Evolutionary conservation across 2,113 vertebrate species (phyloP).

Genomic region (Psophia crepitans): DNA sequence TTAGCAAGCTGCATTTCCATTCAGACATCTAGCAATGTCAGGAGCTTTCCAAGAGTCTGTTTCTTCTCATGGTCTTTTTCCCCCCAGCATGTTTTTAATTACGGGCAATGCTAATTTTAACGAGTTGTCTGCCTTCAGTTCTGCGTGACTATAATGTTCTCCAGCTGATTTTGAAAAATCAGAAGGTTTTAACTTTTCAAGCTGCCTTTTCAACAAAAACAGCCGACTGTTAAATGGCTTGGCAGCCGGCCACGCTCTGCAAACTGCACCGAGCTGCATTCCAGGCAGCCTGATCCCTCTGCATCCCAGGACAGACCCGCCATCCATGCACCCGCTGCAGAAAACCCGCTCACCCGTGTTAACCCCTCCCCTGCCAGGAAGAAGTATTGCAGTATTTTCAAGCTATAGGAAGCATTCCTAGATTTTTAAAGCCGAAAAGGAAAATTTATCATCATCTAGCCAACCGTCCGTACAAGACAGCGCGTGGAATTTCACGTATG

Average conservation of each 20-base stretch:
- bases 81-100: conserved; percentile 58
- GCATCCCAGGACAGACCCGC: background rate
- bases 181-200: conserved; percentile 65
- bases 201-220: conserved; percentile 41
- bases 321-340: background rate
- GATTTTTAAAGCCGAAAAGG: background rate
- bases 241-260: background rate
- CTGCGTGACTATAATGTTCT: conserved; percentile 49
- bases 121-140: conserved; percentile 58
- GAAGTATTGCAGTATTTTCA: background rate
- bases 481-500: fast-evolving
- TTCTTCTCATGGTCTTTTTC: conserved; percentile 44
- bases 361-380: background rate
- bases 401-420: background rate
- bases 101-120: conserved; percentile 50
- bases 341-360: background rate
- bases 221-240: conserved; percentile 17
- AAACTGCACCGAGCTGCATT: background rate
- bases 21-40: conserved; percentile 7
- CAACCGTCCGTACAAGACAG: background rate
- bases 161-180: conserved; percentile 63
- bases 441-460: background rate
- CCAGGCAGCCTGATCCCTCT: background rate
- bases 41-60: conserved; percentile 44
- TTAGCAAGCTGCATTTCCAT: conserved; percentile 42